Evolutionary conservation across 2,113 vertebrate genomes (phyloP), one percentile per base, ranked within the genome.

Genomic region (Oreotrochilus melanogaster): DNA sequence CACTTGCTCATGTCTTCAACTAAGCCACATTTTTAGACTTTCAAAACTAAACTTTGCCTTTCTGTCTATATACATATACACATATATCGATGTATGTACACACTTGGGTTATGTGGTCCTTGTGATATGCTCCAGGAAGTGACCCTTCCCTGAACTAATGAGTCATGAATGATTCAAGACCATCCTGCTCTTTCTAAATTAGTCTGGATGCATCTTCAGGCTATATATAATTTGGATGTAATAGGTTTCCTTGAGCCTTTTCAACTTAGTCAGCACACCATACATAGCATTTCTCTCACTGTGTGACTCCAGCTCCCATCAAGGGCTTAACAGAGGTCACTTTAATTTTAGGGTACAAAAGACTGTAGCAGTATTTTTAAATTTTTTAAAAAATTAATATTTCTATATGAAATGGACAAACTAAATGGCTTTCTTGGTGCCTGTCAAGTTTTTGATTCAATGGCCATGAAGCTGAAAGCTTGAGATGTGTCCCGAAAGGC

Each of bases 331-430:
- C 11, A 45, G 78, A 92, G 18, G 82, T 69, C 71, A 76, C 22
- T 92, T 86, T 79, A 72, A 90, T 93, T 88, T 90, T 61, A 65
- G 35, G 27, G 13, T 60, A 71, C n/a, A 60, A 87, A 35, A 71
- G 5, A 24, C 3, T 71, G 25, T 10, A 58, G 43, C 3, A 42
- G 14, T 14, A 50, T 57, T 86, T 90, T 86, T 76, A 42, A 79
- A 35, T 24, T 76, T 35, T 61, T 94, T 93, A n/a, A 53, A 86
- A 95, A 88, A 81, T 31, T 87, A 58, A 47, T 91, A 54, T 78
- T 76, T 86, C 60, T 70, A 48, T 69, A 73, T 6, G 50, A 53
- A 88, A 83, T 22, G 7, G 17, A 54, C 12, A 73, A 65, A 54
- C 17, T 92, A 73, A 90, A 76, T 27, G 23, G 58, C 58, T 88